Evolutionary conservation across 2,888 invertebrate species (phyloP).

Genomic region (Eilema caniola): DNA sequence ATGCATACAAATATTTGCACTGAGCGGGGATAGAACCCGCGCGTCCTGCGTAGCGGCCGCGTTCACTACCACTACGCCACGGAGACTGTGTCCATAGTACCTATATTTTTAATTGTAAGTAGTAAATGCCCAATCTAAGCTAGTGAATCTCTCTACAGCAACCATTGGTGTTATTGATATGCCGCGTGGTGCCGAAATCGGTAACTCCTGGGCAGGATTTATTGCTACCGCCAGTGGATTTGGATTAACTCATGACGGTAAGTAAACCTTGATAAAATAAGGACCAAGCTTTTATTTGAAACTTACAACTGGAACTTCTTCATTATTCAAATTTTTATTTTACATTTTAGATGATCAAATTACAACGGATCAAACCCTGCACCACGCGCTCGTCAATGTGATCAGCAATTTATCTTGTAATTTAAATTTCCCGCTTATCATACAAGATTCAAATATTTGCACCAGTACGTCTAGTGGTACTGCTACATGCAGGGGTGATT

Average conservation of each 20-base stretch:
- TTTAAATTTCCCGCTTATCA: constrained; percentile 33
- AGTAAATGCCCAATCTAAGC: background rate
- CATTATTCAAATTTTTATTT: background rate
- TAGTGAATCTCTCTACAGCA: constrained; percentile 38
- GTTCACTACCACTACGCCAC: no score
- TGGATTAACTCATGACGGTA: constrained; percentile 58
- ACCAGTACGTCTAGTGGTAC: constrained; percentile 52
- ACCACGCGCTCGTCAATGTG: constrained; percentile 40
- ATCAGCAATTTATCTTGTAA: constrained; percentile 51
- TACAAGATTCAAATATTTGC: constrained; percentile 58
- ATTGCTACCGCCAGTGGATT: constrained; percentile 57
- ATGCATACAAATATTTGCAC: no score
- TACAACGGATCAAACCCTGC: constrained; percentile 21
- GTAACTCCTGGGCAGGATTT: constrained; percentile 48
- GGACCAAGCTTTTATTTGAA: background rate
- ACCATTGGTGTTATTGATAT: constrained; percentile 51
- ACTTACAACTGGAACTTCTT: background rate
- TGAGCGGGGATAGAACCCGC: no score
- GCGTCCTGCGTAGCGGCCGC: no score
- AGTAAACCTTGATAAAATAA: constrained; percentile 17
- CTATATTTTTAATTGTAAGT: no score
- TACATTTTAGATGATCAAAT: background rate
- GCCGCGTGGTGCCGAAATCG: constrained; percentile 50
- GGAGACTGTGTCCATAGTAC: no score
- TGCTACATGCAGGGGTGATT: constrained; percentile 62